Percentiles rank a stretch among this genome's conserved stretches.
Conservation (phyloP, 2,113 vertebrate genomes). For the Collichthys lucidus region DNA sequence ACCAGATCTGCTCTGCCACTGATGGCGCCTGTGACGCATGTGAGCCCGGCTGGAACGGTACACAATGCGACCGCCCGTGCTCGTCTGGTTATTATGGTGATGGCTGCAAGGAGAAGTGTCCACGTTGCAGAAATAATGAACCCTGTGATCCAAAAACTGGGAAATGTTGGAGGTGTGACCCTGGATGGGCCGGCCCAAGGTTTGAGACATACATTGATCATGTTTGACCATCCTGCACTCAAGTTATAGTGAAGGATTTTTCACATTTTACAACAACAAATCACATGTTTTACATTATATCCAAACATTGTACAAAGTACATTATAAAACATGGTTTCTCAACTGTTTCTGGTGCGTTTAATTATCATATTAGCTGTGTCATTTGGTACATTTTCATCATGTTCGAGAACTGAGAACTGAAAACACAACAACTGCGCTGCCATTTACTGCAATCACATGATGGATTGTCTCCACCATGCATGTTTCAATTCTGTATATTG, state of each 20-base stretch:
- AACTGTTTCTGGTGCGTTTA: background rate
- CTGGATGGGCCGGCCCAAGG: slow-evolving; percentile 90
- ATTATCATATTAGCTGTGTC: background rate
- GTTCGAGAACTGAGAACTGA: background rate
- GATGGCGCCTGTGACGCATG: slow-evolving; percentile 90
- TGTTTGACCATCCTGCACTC: background rate
- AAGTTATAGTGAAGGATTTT: background rate
- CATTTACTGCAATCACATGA: background rate
- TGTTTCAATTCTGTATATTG: background rate
- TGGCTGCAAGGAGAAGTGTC: slow-evolving; percentile 86
- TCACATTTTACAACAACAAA: background rate
- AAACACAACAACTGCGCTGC: background rate
- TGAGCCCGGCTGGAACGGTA: slow-evolving; percentile 90
- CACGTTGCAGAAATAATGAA: slow-evolving; percentile 84
- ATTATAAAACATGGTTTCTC: background rate
- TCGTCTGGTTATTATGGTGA: slow-evolving; percentile 85
- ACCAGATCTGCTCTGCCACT: slow-evolving; percentile 83
- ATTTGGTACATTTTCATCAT: background rate
- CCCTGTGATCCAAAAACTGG: slow-evolving; percentile 87
- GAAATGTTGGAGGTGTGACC: slow-evolving; percentile 86
- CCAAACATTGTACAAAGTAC: background rate
- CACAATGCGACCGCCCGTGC: slow-evolving; percentile 87
- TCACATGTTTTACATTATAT: background rate
- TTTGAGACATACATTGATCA: background rate
- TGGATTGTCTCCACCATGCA: background rate